Base-by-base conservation (phyloP, 2,888 invertebrate genomes). In the Theodoxus fluviatilis region DNA sequence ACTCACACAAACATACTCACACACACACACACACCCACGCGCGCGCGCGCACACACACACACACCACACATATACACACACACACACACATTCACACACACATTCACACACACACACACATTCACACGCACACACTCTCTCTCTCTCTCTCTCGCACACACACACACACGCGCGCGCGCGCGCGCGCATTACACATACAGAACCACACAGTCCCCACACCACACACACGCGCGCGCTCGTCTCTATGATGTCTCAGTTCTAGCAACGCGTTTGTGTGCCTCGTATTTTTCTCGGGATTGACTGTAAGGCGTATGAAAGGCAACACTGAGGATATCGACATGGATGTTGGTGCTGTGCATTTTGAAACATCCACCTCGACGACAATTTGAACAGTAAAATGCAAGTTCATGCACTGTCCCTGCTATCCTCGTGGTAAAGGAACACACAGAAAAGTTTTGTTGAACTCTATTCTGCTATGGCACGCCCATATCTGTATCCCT, bases 51-150 rank as follows among this genome's bases (percentile, higher is more conserved):
- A 0, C n/a, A 18, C 52, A 22, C 52, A 9, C 52, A 52, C 6
- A 52, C 52, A 52, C 52, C 52, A 52, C 52, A 52, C 52, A 52
- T 25, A 52, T 25, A 52, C 52, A 18, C 52, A 52, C 52, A 18
- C 52, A 52, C 52, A 18, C 52, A 52, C 52, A 18, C 52, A 52
- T 25, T 22, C 52, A 52, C 52, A 6, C 52, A 6, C 52, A 6
- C 6, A 52, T 4, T 22, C 52, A 4, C 6, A 52, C 52, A 4
- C 6, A 52, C 52, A 6, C 6, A 9, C 6, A 52, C 52, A 52
- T 25, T 22, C 52, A 52, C 52, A 52, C 18, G 18, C 52, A 52
- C 18, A 52, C 52, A 52, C 52, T 25, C n/a, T 25, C n/a, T 25
- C 18, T 22, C 52, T 22, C 52, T 22, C 52, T 22, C 52, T 22